Base-by-base conservation (phyloP, 2,888 invertebrate species). In the Drosophila mercatorum region DNA sequence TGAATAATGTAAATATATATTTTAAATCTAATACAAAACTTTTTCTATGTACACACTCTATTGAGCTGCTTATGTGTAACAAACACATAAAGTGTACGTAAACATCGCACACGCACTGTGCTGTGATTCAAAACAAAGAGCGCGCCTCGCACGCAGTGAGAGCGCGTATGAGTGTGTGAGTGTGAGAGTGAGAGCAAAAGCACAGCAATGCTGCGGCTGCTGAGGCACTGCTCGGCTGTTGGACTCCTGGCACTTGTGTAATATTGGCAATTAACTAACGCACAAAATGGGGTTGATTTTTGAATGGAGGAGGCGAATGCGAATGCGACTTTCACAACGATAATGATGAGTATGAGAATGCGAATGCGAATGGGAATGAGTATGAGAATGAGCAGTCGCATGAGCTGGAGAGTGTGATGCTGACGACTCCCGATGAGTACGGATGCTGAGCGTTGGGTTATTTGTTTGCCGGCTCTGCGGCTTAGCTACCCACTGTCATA, bases 181-280 rank as follows among this genome's bases (percentile, higher is more conserved):
- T 11, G 36, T 38, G 38, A 36, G 43, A 36, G 26, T 46, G 17
- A 26, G 38, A 40, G 41, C 66, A 34, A 67, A 60, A 68, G 71
- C 40, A 65, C 56, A 69, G 75, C 80, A 76, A 59, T 34, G 34
- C 34, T 34, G 75, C 5, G 31, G 31, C 85, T 79, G 75, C 84
- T 65, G 11, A 46, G 74, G 85, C 81, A 82, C 72, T 69, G 22
- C 22, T 80, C 60, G 73, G 68, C 71, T 67, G 51, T 31, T 40
- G 40, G 40, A 40, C 53, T 81, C 51, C 51, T 51, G 81, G 64
- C 88, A 85, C 88, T 86, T 88, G 86, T 88, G 86, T 86, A 85
- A 88, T 86, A 86, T 86, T 86, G 88, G 86, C 86, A 86, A 86
- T 86, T 86, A 86, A 86, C 86, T 82, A 80, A 84, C 78, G 64